A percentile compares a stretch with the other conserved stretches of the same genome.
These are phyloP conservation scores for Phalacrocorax carbo DNA, from an alignment of 2,113 vertebrate genomes.

Conservation along the genomic window DNA sequence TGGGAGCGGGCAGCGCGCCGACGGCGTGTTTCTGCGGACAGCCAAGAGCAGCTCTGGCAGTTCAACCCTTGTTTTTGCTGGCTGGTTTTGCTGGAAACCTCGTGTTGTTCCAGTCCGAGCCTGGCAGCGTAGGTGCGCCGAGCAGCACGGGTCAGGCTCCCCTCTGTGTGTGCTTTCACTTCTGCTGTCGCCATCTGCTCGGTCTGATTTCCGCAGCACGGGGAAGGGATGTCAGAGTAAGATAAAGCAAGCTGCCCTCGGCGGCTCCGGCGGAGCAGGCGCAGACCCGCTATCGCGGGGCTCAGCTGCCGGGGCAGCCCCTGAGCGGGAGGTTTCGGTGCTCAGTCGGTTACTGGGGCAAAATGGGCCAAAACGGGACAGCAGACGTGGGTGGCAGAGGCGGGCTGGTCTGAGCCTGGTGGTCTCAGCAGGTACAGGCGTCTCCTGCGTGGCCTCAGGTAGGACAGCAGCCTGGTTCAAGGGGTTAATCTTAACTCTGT, in stretches of 20 bases:
- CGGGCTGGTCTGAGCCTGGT: neutral
- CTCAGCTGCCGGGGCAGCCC: neutral
- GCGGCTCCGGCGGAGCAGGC: neutral
- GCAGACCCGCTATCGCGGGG: neutral
- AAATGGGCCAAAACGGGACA: neutral
- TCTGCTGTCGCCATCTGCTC: fast-evolving
- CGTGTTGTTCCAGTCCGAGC: fast-evolving
- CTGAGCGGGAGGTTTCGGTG: fast-evolving
- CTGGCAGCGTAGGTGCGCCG: fast-evolving
- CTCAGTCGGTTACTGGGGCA: fast-evolving
- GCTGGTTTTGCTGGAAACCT: neutral
- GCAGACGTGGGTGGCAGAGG: fast-evolving
- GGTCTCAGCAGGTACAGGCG: neutral
- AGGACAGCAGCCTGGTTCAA: neutral
- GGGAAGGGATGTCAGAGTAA: neutral
- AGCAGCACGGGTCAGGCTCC: fast-evolving
- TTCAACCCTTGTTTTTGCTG: neutral
- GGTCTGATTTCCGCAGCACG: fast-evolving
- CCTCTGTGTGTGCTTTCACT: fast-evolving
- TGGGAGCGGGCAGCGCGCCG: neutral
- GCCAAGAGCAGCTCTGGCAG: neutral
- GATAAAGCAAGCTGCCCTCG: neutral
- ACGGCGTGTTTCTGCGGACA: neutral
- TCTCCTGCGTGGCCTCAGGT: neutral
- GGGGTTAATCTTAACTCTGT: neutral